Percentiles rank a stretch among this genome's conserved stretches.
Conservation (phyloP, 2,113 vertebrate genomes). For the Tretioscincus oriximinensis region DNA sequence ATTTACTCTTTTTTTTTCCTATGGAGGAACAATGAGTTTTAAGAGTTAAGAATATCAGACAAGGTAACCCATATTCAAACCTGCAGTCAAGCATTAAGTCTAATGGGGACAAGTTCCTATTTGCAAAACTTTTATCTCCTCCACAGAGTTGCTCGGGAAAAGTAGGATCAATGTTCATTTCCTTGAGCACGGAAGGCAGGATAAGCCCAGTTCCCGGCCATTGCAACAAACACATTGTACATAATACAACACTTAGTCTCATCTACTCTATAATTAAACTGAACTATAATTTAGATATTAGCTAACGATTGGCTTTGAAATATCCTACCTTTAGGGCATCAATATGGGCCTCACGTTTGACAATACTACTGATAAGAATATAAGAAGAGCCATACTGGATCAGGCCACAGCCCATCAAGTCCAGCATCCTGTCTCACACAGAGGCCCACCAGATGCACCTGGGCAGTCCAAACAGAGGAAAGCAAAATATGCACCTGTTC, state of each 20-base stretch:
- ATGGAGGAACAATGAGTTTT: no score
- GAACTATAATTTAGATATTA: not conserved
- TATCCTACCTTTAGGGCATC: not conserved
- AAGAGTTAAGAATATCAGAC: not conserved
- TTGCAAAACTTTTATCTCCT: not conserved
- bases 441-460: no score
- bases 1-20: not conserved
- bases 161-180: not conserved
- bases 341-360: not conserved
- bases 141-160: not conserved
- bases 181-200: not conserved
- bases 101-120: not conserved
- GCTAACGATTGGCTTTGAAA: not conserved
- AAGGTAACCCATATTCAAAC: not conserved
- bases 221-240: not conserved
- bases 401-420: no score
- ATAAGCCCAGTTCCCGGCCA: not conserved
- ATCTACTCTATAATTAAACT: not conserved
- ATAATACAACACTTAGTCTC: not conserved
- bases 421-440: no score
- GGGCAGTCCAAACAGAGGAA: no score
- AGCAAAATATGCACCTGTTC: no score
- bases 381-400: no score
- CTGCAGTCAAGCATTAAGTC: not conserved
- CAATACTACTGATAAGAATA: no score